Evolutionary conservation across 2,888 invertebrate species (phyloP).

Genomic region (Rhagonycha lutea): DNA sequence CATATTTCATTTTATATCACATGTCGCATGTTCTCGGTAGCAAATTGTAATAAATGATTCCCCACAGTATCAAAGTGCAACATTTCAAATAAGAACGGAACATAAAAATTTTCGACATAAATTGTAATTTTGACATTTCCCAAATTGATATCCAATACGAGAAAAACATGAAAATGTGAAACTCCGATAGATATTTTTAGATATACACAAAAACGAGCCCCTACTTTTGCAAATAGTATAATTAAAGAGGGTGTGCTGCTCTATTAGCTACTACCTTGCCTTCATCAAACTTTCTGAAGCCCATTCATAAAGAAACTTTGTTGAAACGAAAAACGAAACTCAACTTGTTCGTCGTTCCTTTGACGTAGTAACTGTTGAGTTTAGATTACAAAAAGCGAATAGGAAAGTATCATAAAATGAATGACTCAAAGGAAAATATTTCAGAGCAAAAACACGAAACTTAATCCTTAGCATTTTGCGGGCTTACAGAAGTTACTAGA

Average conservation of each 20-base stretch:
- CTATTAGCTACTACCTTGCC: not conserved
- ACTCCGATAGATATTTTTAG: not conserved
- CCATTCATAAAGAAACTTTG: constrained; percentile 16
- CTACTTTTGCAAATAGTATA: not conserved
- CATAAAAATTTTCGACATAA: constrained; percentile 14
- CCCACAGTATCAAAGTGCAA: not conserved
- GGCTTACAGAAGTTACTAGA: constrained; percentile 6
- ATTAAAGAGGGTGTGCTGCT: not conserved
- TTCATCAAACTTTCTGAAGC: not conserved
- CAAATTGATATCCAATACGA: constrained; percentile 18
- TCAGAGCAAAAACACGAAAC: not conserved
- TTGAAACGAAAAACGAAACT: constrained; percentile 7
- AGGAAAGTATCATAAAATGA: constrained; percentile 1
- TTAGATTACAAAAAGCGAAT: constrained; percentile 13
- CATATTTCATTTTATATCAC: not conserved
- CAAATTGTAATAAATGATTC: constrained; percentile 7
- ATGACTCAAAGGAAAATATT: not conserved
- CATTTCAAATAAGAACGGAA: not conserved
- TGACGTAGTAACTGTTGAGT: constrained; percentile 8
- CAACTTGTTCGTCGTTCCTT: not conserved
- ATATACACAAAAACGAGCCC: not conserved
- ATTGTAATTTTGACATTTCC: constrained; percentile 13
- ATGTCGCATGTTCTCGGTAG: not conserved
- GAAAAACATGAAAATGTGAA: constrained; percentile 7
- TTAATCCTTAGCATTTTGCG: constrained; percentile 4